Conservation (phyloP, 2,888 invertebrate species). For the Gryllus longicercus region DNA sequence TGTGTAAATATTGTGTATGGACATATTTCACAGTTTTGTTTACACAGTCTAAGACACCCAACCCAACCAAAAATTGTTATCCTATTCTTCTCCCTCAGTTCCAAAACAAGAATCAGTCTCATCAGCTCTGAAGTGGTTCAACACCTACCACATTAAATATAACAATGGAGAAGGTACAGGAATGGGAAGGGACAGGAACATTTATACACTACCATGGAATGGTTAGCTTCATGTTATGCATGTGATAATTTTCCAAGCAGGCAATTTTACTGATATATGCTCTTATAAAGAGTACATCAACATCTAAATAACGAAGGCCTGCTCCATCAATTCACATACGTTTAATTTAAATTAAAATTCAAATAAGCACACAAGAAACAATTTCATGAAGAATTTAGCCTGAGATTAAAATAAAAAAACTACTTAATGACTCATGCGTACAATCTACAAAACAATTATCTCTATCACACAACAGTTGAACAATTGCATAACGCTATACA, state of each 20-base stretch:
- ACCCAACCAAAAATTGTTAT: neutral
- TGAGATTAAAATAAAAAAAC: neutral
- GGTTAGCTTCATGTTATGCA: constrained; percentile 29
- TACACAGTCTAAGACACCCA: neutral
- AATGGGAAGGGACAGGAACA: constrained; percentile 20
- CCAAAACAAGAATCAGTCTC: constrained; percentile 31
- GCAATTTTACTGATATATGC: constrained; percentile 31
- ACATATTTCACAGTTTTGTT: neutral
- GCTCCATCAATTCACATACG: constrained; percentile 28
- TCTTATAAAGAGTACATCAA: constrained; percentile 35
- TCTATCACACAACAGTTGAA: neutral
- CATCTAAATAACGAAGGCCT: constrained; percentile 32
- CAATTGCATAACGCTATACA: neutral
- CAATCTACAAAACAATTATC: neutral
- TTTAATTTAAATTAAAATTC: constrained; percentile 23
- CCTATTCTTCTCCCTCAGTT: constrained; percentile 24
- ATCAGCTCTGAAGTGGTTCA: constrained; percentile 24
- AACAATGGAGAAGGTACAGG: constrained; percentile 20
- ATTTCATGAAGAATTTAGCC: neutral
- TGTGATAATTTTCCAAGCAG: constrained; percentile 30
- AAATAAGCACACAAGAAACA: neutral
- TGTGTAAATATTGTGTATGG: neutral
- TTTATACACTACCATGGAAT: constrained; percentile 33
- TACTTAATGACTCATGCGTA: neutral
- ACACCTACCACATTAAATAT: neutral